Conservation (phyloP, 2,113 vertebrate species). For the Nothocercus julius region DNA sequence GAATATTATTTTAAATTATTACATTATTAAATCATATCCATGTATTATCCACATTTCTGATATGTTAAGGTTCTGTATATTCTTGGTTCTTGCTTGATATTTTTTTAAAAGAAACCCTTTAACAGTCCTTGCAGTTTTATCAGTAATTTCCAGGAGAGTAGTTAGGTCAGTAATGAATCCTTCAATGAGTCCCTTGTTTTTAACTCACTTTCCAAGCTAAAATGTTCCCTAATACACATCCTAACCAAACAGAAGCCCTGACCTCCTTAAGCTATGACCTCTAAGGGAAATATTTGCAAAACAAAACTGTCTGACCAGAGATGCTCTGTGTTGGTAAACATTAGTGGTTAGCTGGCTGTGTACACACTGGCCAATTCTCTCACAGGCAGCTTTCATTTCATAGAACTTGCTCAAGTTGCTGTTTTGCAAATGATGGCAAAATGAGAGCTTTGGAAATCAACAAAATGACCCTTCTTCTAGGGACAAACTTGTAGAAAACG, state of each 20-base stretch:
- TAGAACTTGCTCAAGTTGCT: neutral
- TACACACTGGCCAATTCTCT: neutral
- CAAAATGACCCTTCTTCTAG: neutral
- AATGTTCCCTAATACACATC: neutral
- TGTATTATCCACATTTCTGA: neutral
- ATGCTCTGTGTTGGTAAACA: conserved; percentile 3
- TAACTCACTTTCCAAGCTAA: conserved; percentile 30
- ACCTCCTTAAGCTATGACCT: conserved; percentile 27
- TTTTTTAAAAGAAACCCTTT: neutral
- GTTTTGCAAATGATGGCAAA: neutral
- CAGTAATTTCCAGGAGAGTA: conserved; percentile 20
- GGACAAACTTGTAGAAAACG: neutral
- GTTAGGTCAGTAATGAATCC: conserved; percentile 16
- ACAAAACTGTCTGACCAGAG: conserved; percentile 43
- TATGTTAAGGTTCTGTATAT: neutral
- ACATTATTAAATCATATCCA: too few species aligned
- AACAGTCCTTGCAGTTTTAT: neutral
- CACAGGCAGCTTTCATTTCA: conserved; percentile 2
- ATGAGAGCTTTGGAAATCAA: neutral
- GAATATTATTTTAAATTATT: neutral
- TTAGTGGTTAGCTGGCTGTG: conserved; percentile 7
- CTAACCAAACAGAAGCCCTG: conserved; percentile 51
- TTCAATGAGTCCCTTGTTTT: conserved; percentile 41
- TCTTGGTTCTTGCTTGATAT: neutral
- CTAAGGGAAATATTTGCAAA: conserved; percentile 51